A percentile compares a stretch with the other conserved stretches of the same genome.
These are phyloP conservation scores for Anthonomus grandis DNA, from an alignment of 1,140 invertebrate genomes.

Conservation along the genomic window DNA sequence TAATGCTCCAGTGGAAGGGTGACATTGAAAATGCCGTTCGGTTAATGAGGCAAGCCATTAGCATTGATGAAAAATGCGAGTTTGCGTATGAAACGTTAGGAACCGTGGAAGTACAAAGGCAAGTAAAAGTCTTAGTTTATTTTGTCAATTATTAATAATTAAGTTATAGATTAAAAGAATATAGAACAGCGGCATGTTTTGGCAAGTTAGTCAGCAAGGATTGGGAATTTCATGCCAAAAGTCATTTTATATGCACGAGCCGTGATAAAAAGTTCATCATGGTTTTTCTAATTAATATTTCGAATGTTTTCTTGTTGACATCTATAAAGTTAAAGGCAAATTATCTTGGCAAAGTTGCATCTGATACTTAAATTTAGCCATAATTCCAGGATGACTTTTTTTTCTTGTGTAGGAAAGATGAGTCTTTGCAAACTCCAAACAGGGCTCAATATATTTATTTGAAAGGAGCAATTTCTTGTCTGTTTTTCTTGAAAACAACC, in stretches of 20 bases:
- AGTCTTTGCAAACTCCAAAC: too few relatives aligned
- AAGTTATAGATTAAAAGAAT: background rate
- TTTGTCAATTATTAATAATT: background rate
- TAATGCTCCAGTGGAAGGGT: slow-evolving; percentile 78
- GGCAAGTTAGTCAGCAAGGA: too few relatives aligned
- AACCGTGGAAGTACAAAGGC: slow-evolving; percentile 91
- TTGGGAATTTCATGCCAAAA: too few relatives aligned
- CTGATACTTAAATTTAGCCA: too few relatives aligned
- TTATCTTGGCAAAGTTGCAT: too few relatives aligned
- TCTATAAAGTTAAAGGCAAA: too few relatives aligned
- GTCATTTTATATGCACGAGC: background rate
- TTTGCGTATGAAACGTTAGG: slow-evolving; percentile 93
- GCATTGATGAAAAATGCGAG: slow-evolving; percentile 87
- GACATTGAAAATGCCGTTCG: slow-evolving; percentile 76
- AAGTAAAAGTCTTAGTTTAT: background rate
- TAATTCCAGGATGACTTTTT: too few relatives aligned
- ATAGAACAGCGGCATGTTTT: background rate
- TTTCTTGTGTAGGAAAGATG: too few relatives aligned
- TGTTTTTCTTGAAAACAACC: too few relatives aligned
- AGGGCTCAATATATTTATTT: too few relatives aligned
- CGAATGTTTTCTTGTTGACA: too few relatives aligned
- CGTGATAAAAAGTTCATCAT: background rate
- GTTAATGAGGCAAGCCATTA: slow-evolving; percentile 77
- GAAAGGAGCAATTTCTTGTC: too few relatives aligned
- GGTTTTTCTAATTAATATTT: background rate